Conservation (phyloP, 2,113 vertebrate species). For the Myanophis thanlyinensis region DNA sequence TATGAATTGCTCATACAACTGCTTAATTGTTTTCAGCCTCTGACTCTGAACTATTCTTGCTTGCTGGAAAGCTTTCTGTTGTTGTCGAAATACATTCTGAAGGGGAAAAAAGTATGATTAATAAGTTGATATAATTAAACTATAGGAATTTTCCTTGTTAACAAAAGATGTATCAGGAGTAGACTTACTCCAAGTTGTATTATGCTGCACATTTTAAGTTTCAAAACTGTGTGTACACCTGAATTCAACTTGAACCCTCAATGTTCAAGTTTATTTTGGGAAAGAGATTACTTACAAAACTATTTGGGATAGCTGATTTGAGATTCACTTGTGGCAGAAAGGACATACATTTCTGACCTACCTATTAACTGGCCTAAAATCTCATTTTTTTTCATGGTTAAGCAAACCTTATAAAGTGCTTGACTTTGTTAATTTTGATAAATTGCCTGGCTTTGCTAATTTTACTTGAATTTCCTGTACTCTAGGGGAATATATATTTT, state of each 20-base stretch:
- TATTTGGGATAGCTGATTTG: neutral
- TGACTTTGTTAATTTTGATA: neutral
- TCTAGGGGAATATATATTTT: neutral
- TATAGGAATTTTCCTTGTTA: neutral
- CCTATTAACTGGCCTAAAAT: neutral
- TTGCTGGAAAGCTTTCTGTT: constrained; percentile 91
- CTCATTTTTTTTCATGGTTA: neutral
- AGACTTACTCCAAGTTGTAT: neutral
- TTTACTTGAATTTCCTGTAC: neutral
- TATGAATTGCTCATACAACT: constrained; percentile 86
- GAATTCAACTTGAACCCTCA: neutral
- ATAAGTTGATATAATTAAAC: neutral
- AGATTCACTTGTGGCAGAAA: neutral
- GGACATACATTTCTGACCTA: neutral
- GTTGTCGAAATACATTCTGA: constrained; percentile 87
- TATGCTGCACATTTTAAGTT: neutral
- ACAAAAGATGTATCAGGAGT: neutral
- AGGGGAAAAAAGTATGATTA: constrained; percentile 8
- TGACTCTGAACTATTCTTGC: constrained; percentile 86
- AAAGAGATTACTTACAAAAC: neutral
- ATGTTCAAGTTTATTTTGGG: neutral
- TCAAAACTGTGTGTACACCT: neutral
- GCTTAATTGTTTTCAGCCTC: constrained; percentile 87
- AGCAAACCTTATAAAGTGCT: neutral
- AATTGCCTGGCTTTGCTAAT: neutral